A percentile compares a stretch with the other conserved stretches of the same genome.
Conservation (phyloP, 2,888 invertebrate genomes). For the Sarcophaga subvicina region DNA sequence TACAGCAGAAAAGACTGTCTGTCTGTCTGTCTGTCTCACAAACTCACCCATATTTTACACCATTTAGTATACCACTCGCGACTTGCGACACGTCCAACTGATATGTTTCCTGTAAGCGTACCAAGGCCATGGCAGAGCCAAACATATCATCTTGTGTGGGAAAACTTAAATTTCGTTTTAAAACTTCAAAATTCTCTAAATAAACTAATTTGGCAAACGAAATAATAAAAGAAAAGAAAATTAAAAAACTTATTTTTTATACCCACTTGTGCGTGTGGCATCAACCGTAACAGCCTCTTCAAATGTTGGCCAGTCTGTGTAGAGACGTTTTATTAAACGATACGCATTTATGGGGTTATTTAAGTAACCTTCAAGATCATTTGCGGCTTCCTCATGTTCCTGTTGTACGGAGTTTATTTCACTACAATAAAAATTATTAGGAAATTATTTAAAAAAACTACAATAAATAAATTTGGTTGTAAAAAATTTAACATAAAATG, state of each 20-base stretch:
- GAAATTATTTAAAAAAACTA: too few species aligned
- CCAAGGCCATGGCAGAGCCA: constrained; percentile 96
- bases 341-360: constrained; percentile 98
- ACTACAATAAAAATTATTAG: constrained; percentile 68
- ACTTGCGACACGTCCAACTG: constrained; percentile 92
- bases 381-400: constrained; percentile 89
- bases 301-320: constrained; percentile 93
- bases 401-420: constrained; percentile 86
- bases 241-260: constrained; percentile 19
- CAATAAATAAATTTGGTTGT: too few species aligned
- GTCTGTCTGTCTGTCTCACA: not conserved
- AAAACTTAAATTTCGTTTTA: constrained; percentile 89
- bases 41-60: constrained; percentile 89
- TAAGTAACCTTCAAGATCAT: constrained; percentile 90
- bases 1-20: not conserved
- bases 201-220: constrained; percentile 83
- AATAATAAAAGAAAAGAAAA: not conserved
- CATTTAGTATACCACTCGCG: constrained; percentile 92
- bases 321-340: constrained; percentile 95
- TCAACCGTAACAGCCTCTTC: constrained; percentile 88
- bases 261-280: constrained; percentile 82
- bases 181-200: constrained; percentile 88
- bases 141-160: constrained; percentile 95
- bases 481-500: too few species aligned
- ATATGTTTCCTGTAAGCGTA: constrained; percentile 97